Percentiles rank a stretch among this genome's conserved stretches.
Conservation (phyloP, 30 jellyfish, hydroid and myxozoan genomes). For the Hydra vulgaris region DNA sequence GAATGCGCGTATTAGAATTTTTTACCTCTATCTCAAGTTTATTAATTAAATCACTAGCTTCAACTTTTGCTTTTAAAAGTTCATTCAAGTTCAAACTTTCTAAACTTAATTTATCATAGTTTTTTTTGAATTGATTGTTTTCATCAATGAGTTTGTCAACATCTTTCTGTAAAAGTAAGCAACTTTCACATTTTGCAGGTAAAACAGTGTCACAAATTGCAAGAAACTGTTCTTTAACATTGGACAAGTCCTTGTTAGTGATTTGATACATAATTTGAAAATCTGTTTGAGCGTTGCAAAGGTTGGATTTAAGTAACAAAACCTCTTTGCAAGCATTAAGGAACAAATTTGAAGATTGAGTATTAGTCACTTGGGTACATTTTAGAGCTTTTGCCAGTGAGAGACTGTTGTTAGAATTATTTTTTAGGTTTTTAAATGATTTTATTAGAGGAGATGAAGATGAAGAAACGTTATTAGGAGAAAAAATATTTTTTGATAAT, state of each 20-base stretch:
- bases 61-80: neutral
- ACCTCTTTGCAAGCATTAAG: neutral
- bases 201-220: neutral
- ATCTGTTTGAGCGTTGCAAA: slow-evolving; percentile 2
- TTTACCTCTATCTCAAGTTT: slow-evolving; percentile 1
- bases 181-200: neutral
- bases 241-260: neutral
- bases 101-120: neutral
- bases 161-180: neutral
- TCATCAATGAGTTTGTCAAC: neutral
- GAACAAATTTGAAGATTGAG: slow-evolving; percentile 12
- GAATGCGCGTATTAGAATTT: neutral
- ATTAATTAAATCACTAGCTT: neutral
- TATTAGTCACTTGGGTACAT: neutral
- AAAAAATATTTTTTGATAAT: neutral
- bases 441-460: slow-evolving; percentile 3
- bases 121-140: neutral
- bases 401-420: slow-evolving; percentile 36
- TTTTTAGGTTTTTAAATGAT: slow-evolving; percentile 31
- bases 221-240: neutral
- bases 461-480: neutral
- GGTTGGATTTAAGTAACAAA: neutral
- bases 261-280: neutral
- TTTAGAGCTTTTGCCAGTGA: slow-evolving; percentile 29
- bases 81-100: neutral